These are phyloP conservation scores for Esperia sulphurella DNA, from an alignment of 2,888 invertebrate species.

Conservation along the genomic window DNA sequence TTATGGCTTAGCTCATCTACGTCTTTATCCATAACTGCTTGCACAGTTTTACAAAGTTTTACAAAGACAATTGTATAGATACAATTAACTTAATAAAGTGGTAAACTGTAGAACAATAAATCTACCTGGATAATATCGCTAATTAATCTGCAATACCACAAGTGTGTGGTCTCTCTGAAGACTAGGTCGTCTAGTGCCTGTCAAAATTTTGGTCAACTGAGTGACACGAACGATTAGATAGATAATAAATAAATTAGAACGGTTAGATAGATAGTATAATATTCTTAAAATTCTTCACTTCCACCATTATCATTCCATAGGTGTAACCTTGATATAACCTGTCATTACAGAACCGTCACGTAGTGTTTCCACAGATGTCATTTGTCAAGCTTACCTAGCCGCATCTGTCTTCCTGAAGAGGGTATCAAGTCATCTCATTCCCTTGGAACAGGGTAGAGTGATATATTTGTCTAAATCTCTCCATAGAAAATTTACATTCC, in stretches of 20 bases:
- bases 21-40: constrained; percentile 44
- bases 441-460: constrained; percentile 2
- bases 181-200: no score
- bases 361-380: constrained; percentile 22
- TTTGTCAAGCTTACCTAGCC: constrained; percentile 33
- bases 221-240: no score
- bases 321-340: background rate
- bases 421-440: constrained; percentile 20
- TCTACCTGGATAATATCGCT: no score
- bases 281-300: background rate
- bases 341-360: constrained; percentile 13
- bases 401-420: constrained; percentile 18
- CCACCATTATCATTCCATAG: constrained; percentile 12
- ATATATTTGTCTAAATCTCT: background rate
- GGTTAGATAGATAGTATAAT: no score
- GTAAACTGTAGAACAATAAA: no score
- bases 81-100: no score
- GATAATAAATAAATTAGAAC: no score
- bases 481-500: background rate
- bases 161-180: no score
- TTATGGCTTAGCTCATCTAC: constrained; percentile 27
- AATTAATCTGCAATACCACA: no score
- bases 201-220: no score
- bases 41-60: constrained; percentile 32
- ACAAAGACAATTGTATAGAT: no score